These are phyloP conservation scores for Anoplopoma fimbria DNA, from an alignment of 2,113 vertebrate species.

Conservation along the genomic window DNA sequence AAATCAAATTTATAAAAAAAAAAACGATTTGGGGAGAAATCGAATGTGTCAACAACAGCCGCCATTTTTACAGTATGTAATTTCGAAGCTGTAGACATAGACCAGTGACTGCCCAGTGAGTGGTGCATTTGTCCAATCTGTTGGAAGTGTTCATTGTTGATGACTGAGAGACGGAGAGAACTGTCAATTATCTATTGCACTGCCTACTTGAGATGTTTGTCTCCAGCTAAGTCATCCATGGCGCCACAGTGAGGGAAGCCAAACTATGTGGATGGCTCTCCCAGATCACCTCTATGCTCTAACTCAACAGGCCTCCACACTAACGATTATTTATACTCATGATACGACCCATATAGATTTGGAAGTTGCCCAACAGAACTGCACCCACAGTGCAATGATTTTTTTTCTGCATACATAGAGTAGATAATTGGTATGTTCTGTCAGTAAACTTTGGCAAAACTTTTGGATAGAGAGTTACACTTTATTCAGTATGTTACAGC, in stretches of 20 bases:
- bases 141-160: constrained; percentile 8
- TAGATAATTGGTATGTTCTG: neutral
- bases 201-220: constrained; percentile 40
- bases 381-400: neutral
- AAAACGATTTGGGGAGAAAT: neutral
- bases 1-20: neutral
- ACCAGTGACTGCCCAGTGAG: constrained; percentile 7
- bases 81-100: neutral
- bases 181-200: constrained; percentile 32
- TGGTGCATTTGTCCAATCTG: constrained; percentile 2
- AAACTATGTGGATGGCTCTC: constrained; percentile 8
- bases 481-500: neutral
- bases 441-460: neutral
- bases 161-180: constrained; percentile 22
- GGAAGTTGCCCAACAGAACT: neutral
- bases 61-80: neutral
- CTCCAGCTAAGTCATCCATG: constrained; percentile 45
- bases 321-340: neutral
- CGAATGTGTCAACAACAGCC: neutral
- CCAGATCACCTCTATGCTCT: neutral
- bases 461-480: neutral
- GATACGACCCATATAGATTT: neutral
- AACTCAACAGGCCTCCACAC: constrained; percentile 6
- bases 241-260: neutral
- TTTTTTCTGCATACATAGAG: neutral